Evolutionary conservation across 2,888 invertebrate genomes (phyloP).

Genomic region (Thyatira batis): DNA sequence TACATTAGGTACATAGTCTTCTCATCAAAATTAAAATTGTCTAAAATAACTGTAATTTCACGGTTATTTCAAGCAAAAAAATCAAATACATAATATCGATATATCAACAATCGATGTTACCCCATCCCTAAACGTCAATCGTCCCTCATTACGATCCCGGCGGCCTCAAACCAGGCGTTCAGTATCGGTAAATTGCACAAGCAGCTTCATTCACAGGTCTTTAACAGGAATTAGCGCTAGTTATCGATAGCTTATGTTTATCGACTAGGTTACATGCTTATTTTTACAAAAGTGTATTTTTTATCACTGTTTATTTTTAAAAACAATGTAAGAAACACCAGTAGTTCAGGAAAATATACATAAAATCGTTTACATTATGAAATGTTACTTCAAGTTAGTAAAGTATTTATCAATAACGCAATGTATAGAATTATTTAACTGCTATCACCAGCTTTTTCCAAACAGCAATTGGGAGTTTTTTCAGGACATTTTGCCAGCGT

Average conservation of each 20-base stretch:
- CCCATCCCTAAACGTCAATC: constrained; percentile 51
- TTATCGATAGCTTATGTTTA: constrained; percentile 50
- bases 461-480: too few relatives aligned
- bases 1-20: too few relatives aligned
- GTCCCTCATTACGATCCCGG: constrained; percentile 44
- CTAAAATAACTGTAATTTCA: too few relatives aligned
- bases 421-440: too few relatives aligned
- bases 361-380: too few relatives aligned
- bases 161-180: constrained; percentile 25
- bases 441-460: too few relatives aligned
- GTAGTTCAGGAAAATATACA: too few relatives aligned
- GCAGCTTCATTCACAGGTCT: constrained; percentile 63
- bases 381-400: too few relatives aligned
- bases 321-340: too few relatives aligned
- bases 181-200: constrained; percentile 64
- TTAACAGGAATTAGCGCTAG: constrained; percentile 59
- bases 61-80: background rate
- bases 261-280: constrained; percentile 34
- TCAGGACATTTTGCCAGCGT: too few relatives aligned
- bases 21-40: too few relatives aligned
- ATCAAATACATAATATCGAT: constrained; percentile 4
- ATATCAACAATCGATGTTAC: constrained; percentile 20
- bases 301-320: background rate
- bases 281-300: background rate
- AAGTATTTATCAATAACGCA: too few relatives aligned